phyloP scores from a whole-genome alignment of 1,140 invertebrate genomes.

The Drosophila kohkoa region DNA sequence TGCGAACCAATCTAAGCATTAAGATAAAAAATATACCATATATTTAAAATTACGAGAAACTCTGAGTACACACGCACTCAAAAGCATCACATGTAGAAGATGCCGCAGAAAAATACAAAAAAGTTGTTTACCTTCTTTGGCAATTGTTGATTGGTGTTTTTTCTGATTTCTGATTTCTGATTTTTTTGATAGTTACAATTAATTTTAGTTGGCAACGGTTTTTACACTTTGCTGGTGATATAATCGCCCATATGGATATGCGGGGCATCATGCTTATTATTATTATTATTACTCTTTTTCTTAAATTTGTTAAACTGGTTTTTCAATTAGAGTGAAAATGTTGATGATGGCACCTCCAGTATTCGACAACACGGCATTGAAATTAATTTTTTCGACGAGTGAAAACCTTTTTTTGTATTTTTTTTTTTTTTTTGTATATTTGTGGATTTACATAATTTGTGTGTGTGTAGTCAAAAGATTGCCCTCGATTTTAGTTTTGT shows the following conservation, averaged over 20 bases:
- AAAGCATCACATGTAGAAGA: conserved; percentile 33
- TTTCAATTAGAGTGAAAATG: conserved; percentile 83
- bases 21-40: not conserved
- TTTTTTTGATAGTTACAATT: conserved; percentile 70
- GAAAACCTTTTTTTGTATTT: conserved; percentile 75
- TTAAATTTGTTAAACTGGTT: conserved; percentile 82
- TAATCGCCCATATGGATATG: conserved; percentile 61
- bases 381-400: conserved; percentile 58
- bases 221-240: conserved; percentile 59
- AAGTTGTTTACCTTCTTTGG: conserved; percentile 72
- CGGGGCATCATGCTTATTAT: conserved; percentile 35
- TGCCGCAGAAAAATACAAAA: conserved; percentile 48
- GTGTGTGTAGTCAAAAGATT: conserved; percentile 35
- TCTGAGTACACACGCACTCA: not conserved
- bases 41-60: not conserved
- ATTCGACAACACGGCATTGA: conserved; percentile 40
- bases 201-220: conserved; percentile 60
- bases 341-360: conserved; percentile 73
- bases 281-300: conserved; percentile 76
- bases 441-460: conserved; percentile 77
- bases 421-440: conserved; percentile 56
- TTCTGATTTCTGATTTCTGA: conserved; percentile 10
- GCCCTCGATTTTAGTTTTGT: conserved; percentile 67
- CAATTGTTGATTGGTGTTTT: conserved; percentile 58
- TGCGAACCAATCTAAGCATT: conserved; percentile 24